These are phyloP conservation scores for Cepaea nemoralis DNA, from an alignment of 1,140 invertebrate genomes.

Conservation along the genomic window DNA sequence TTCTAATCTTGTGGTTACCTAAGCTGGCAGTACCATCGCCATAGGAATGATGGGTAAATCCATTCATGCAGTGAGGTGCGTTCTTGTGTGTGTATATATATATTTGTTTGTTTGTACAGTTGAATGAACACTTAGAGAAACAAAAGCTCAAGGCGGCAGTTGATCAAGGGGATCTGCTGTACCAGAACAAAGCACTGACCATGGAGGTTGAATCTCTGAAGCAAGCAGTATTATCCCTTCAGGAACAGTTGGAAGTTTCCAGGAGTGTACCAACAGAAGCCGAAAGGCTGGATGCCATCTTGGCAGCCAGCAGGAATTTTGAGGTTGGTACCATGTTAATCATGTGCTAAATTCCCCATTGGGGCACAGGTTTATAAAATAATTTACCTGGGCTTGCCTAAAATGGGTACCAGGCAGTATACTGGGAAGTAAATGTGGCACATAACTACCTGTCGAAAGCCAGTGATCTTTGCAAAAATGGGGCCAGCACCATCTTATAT, in stretches of 20 bases:
- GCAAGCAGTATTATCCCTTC: constrained; percentile 36
- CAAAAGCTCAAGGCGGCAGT: constrained; percentile 24
- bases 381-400: too few relatives aligned
- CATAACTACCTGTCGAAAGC: too few relatives aligned
- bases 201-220: constrained; percentile 32
- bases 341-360: too few relatives aligned
- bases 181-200: constrained; percentile 34
- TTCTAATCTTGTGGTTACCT: too few relatives aligned
- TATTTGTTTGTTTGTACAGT: constrained; percentile 9
- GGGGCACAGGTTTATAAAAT: too few relatives aligned
- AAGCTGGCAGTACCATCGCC: too few relatives aligned
- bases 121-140: constrained; percentile 32
- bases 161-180: constrained; percentile 36
- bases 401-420: too few relatives aligned
- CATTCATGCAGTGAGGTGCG: too few relatives aligned
- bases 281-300: constrained; percentile 36
- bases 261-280: constrained; percentile 31
- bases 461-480: too few relatives aligned
- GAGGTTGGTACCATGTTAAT: constrained; percentile 1
- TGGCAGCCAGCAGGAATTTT: constrained; percentile 39
- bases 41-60: too few relatives aligned
- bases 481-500: too few relatives aligned
- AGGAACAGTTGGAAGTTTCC: constrained; percentile 33
- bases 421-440: too few relatives aligned
- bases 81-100: background rate